Base-by-base conservation (phyloP, 2,797 vertebrate genomes). In the Mus caroli region DNA sequence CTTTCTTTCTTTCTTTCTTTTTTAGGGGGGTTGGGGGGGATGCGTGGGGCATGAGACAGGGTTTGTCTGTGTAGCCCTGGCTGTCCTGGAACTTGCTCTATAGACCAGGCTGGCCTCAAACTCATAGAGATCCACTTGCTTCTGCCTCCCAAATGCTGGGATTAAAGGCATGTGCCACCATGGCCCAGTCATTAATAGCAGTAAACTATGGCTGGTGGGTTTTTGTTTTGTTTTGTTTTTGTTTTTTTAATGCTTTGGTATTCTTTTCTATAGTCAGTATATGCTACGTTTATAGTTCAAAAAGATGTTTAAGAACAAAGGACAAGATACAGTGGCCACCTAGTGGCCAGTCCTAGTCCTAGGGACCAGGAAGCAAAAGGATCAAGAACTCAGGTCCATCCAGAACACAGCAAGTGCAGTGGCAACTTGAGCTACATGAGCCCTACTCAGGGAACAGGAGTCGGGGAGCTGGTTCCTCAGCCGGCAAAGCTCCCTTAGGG, bases 221-320 rank as follows among this genome's bases (percentile, higher is more conserved):
- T 85, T 92, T 93, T 46, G 46, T 6, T 46, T 60, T 91, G 9
- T 50, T 50, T 50, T 10, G 50, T 11, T 50, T 84, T 46, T 84
- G 11, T 84, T 46, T 79, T 95, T 54, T 93, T 86, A 58, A 71
- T 94, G n/a, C 13, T 37, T 89, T 75, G 76, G 14, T 83, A 1
- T 90, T 40, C 67, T 96, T 96, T 93, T 93, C 56, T 71, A n/a
- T 3, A 71, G 40, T 86, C 93, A 73, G 6, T 69, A 75, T 84
- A 19, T 69, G 54, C 77, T 92, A 26, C 85, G 94, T 97, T 96
- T 91, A 86, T 96, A 88, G 46, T 88, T 91, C 87, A 54, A 67
- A 43, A 75, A 82, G 13, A 60, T 86, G 10, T 56, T 94, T 93
- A 92, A 88, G 19, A 87, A 89, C 88, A 76, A 92, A 93, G 67